phyloP scores from a whole-genome alignment of 1,140 invertebrate species.

The Holotrichia oblita region DNA sequence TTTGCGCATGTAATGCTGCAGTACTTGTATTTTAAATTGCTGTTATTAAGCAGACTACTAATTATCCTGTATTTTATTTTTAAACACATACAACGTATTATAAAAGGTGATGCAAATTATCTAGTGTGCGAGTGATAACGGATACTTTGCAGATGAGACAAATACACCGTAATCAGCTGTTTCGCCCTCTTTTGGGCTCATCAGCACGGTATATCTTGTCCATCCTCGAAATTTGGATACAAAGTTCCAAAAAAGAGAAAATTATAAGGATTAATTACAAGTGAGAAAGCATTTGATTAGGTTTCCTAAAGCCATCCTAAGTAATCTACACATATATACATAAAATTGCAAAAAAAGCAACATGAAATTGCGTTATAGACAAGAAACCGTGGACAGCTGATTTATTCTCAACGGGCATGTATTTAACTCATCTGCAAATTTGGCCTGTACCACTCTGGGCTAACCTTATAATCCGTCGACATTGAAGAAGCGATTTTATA shows the following conservation, averaged over 20 bases:
- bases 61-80: no score
- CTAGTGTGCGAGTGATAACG: neutral
- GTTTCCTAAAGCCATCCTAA: neutral
- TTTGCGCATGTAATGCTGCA: no score
- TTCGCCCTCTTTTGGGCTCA: constrained; percentile 32
- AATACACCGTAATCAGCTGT: constrained; percentile 36
- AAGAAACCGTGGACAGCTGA: constrained; percentile 41
- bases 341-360: neutral
- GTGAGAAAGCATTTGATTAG: neutral
- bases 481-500: neutral
- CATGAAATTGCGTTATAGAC: neutral
- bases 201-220: constrained; percentile 38
- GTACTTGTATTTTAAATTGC: no score
- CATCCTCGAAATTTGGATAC: neutral
- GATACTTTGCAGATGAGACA: neutral
- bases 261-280: neutral
- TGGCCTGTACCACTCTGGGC: neutral
- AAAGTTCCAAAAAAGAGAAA: neutral
- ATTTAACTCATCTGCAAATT: constrained; percentile 25
- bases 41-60: no score
- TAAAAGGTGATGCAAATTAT: no score
- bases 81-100: no score
- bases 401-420: constrained; percentile 4
- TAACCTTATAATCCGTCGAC: neutral
- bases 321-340: neutral